A percentile compares a stretch with the other conserved stretches of the same genome.
Conservation (phyloP, 2,888 invertebrate species). For the Celastrina argiolus region DNA sequence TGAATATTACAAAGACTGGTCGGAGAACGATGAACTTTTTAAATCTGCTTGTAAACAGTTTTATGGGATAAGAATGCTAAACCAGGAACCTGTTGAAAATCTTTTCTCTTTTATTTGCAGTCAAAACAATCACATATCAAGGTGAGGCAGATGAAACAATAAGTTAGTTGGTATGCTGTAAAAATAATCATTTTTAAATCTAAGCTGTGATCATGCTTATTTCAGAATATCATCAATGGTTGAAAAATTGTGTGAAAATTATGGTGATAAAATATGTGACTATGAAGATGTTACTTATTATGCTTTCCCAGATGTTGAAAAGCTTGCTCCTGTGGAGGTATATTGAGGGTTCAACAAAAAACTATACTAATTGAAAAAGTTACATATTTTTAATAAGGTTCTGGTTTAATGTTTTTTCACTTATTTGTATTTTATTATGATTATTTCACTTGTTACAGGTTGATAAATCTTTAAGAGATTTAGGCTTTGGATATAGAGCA, state of each 20-base stretch:
- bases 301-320: constrained; percentile 88
- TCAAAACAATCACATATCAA: constrained; percentile 95
- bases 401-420: no score
- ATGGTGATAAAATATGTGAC: constrained; percentile 86
- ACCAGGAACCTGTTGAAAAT: constrained; percentile 95
- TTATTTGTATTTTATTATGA: no score
- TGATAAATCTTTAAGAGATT: constrained; percentile 82
- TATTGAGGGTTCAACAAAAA: no score
- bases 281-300: constrained; percentile 82
- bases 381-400: no score
- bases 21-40: constrained; percentile 85
- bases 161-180: no score
- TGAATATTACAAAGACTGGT: constrained; percentile 87
- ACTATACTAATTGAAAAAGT: no score
- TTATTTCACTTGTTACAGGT: no score
- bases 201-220: constrained; percentile 23
- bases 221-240: constrained; percentile 93
- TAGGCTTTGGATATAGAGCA: constrained; percentile 93
- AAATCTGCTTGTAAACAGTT: constrained; percentile 81
- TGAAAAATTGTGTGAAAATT: constrained; percentile 88
- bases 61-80: constrained; percentile 91
- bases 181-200: no score
- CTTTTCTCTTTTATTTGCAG: constrained; percentile 98
- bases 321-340: constrained; percentile 73
- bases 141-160: constrained; percentile 80